Conservation (phyloP, 2,113 vertebrate genomes). For the Leuciscus idus region DNA sequence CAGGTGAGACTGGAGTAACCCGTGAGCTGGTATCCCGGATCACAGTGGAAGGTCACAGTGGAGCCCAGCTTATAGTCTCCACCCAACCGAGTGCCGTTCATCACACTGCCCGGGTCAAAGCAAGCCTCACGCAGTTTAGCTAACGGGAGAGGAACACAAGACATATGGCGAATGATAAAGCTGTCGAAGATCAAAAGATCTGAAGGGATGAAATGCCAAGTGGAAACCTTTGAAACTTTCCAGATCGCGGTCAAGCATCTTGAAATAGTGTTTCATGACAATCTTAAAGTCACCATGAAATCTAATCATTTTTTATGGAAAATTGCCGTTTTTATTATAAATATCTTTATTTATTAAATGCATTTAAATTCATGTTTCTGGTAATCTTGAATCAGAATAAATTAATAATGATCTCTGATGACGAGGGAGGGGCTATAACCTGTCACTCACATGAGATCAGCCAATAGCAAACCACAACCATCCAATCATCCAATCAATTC, state of each 20-base stretch:
- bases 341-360: no score
- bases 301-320: no score
- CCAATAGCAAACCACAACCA: no score
- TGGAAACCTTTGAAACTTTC: conserved; percentile 13
- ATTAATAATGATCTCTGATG: no score
- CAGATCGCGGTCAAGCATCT: background rate
- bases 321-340: no score
- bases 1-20: conserved; percentile 97
- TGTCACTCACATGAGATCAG: no score
- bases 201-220: background rate
- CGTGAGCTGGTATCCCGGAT: conserved; percentile 94
- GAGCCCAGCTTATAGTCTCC: conserved; percentile 97
- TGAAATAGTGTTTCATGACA: background rate
- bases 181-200: conserved; percentile 21
- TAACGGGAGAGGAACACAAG: conserved; percentile 64
- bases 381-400: no score
- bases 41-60: conserved; percentile 95
- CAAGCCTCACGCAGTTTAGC: conserved; percentile 97
- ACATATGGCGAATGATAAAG: conserved; percentile 51
- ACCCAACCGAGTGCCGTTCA: conserved; percentile 96
- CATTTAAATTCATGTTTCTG: no score
- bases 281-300: background rate
- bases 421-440: no score
- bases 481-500: no score
- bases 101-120: conserved; percentile 97